Evolutionary conservation across 2,113 vertebrate genomes (phyloP), one percentile per base, ranked within the genome.

Genomic region (Capreolus pygargus): DNA sequence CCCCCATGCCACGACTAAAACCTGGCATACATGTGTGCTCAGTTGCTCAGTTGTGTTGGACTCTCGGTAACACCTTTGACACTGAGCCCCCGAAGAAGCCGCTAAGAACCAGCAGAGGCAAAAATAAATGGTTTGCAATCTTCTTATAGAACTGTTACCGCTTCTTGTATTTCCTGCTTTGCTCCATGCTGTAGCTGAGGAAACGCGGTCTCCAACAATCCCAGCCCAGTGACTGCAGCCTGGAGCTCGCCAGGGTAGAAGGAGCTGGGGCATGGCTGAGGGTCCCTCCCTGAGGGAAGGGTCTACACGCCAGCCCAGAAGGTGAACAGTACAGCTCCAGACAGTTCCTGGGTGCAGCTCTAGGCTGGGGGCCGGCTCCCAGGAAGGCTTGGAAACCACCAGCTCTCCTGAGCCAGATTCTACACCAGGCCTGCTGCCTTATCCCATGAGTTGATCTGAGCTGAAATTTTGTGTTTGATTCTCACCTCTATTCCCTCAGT

Each of bases 401-500:
- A 2, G 0, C 0, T 1, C 8, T 36, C 64, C 55, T 55, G 43
- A 95, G 81, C 58, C 58, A 83, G 54, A 43, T 25, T 21, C 86
- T 0, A 0, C 16, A n/a, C 36, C 4, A 25, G 43, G 43, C 58
- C 28, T 84, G 52, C 89, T 70, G 74, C 43, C 52, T 85, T 25
- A 52, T 30, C 33, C 11, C 27, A 39, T 55, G 8, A 6, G 2
- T 45, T 67, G 74, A 67, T 74, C 45, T 79, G 16, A 60, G 19
- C 36, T 61, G 91, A 91, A 93, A 87, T 91, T 10, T 90, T 85
- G 36, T 93, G 83, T 97, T 95, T 94, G 86, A 97, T 86, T 94
- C 91, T 98, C 88, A 96, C 83, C 95, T 97, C 70, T 90, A 95
- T 86, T 96, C 96, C 96, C 93, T 97, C 54, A 92, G 93, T 84